Conservation (phyloP, 2,888 invertebrate species). For the Melanargia galathea region DNA sequence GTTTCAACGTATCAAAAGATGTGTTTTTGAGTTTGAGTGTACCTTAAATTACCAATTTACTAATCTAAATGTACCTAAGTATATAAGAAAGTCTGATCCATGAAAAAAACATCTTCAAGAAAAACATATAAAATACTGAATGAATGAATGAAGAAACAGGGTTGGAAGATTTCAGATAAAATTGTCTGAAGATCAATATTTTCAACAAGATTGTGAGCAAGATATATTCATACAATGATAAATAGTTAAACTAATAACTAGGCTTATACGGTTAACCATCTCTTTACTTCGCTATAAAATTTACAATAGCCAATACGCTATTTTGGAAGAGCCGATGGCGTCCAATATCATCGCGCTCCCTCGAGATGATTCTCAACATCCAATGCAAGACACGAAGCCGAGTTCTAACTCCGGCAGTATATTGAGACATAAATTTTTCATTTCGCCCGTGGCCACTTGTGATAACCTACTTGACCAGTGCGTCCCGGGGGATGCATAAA, state of each 20-base stretch:
- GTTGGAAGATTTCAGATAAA: not conserved
- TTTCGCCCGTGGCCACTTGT: slow-evolving; percentile 75
- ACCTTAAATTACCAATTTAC: no score
- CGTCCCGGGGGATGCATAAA: slow-evolving; percentile 79
- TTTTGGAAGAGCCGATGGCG: slow-evolving; percentile 23
- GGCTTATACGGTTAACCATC: no score
- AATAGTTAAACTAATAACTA: no score
- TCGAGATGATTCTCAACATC: slow-evolving; percentile 49
- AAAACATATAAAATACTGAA: no score
- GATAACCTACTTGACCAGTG: slow-evolving; percentile 80
- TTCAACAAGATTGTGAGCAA: not conserved
- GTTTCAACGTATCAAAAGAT: no score
- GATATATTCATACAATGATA: no score
- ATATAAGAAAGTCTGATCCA: no score
- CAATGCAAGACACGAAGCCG: slow-evolving; percentile 67
- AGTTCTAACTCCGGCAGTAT: slow-evolving; percentile 59
- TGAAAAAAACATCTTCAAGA: no score
- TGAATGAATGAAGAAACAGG: no score
- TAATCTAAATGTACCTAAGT: no score
- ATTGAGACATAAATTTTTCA: slow-evolving; percentile 83
- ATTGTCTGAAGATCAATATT: not conserved
- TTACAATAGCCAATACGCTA: slow-evolving; percentile 16
- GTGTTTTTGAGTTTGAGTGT: no score
- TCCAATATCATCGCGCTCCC: slow-evolving; percentile 49
- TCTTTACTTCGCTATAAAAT: not conserved